phyloP scores from a whole-genome alignment of 2,888 invertebrate genomes.

The Pheosia tremula region DNA sequence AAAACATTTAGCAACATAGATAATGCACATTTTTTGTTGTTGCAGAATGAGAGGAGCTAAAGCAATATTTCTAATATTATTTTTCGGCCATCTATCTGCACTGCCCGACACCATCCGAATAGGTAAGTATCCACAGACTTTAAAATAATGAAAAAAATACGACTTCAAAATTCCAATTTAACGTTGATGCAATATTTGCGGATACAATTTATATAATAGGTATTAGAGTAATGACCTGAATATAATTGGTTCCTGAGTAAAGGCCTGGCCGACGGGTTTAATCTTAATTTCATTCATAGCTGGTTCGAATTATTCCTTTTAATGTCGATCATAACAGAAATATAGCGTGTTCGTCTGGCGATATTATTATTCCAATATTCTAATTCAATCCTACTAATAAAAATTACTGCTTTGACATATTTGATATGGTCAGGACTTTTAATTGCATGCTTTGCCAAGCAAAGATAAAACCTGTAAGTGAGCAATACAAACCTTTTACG shows the following conservation, averaged over 20 bases:
- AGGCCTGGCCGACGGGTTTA: constrained; percentile 2
- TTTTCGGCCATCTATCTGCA: constrained; percentile 77
- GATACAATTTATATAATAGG: constrained; percentile 31
- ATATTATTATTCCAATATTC: too few relatives aligned
- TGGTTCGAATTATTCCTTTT: constrained; percentile 3
- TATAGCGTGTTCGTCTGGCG: too few relatives aligned
- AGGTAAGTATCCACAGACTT: constrained; percentile 59
- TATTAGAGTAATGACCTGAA: constrained; percentile 30
- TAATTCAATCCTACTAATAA: too few relatives aligned
- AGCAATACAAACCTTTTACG: background rate
- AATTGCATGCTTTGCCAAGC: background rate
- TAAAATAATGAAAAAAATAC: constrained; percentile 20
- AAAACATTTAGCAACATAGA: too few relatives aligned
- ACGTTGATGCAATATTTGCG: constrained; percentile 27
- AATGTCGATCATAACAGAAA: too few relatives aligned
- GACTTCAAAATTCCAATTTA: constrained; percentile 14
- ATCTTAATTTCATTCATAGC: constrained; percentile 4
- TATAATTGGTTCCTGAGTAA: constrained; percentile 21
- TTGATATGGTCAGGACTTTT: too few relatives aligned
- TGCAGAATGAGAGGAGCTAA: constrained; percentile 76
- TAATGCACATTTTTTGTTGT: constrained; percentile 45
- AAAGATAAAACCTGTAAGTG: background rate
- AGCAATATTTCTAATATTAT: constrained; percentile 72
- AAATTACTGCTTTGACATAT: too few relatives aligned
- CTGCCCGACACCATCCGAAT: constrained; percentile 84